A percentile compares a stretch with the other conserved stretches of the same genome.
These are phyloP conservation scores for Philotrypesis tridentata DNA, from an alignment of 1,140 invertebrate genomes.

Conservation along the genomic window DNA sequence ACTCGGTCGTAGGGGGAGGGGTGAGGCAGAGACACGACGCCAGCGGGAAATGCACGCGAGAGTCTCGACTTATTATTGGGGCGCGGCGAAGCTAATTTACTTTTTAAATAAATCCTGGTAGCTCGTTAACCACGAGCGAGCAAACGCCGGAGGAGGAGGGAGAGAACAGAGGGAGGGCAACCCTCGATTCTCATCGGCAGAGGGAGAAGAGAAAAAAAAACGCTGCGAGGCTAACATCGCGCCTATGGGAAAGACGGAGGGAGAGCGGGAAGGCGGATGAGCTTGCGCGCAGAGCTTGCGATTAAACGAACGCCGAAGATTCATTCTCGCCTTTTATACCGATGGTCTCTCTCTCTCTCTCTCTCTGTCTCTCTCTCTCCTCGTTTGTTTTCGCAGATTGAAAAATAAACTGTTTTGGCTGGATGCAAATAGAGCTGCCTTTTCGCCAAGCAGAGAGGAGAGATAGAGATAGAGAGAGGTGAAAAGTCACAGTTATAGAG, in stretches of 20 bases:
- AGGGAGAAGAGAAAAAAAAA: not conserved
- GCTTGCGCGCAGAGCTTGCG: not conserved
- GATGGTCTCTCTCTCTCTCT: no score
- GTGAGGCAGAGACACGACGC: not conserved
- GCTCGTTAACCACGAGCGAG: constrained; percentile 51
- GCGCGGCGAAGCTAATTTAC: constrained; percentile 56
- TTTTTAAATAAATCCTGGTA: constrained; percentile 58
- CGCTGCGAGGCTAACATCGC: not conserved
- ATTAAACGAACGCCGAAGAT: not conserved
- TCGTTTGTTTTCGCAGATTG: not conserved
- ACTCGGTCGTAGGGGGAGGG: no score
- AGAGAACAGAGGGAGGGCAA: not conserved
- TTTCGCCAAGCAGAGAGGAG: no score
- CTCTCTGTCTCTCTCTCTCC: no score
- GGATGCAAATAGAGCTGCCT: not conserved
- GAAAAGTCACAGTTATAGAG: not conserved
- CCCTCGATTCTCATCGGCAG: not conserved
- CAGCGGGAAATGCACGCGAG: constrained; percentile 41
- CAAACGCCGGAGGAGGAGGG: not conserved
- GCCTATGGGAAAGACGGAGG: not conserved
- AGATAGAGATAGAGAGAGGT: not conserved
- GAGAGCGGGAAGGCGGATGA: not conserved
- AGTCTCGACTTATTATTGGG: constrained; percentile 55
- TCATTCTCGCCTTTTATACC: no score
- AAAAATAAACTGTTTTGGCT: not conserved